Conservation (phyloP, 2,113 vertebrate genomes). For the Antigone vipio region DNA sequence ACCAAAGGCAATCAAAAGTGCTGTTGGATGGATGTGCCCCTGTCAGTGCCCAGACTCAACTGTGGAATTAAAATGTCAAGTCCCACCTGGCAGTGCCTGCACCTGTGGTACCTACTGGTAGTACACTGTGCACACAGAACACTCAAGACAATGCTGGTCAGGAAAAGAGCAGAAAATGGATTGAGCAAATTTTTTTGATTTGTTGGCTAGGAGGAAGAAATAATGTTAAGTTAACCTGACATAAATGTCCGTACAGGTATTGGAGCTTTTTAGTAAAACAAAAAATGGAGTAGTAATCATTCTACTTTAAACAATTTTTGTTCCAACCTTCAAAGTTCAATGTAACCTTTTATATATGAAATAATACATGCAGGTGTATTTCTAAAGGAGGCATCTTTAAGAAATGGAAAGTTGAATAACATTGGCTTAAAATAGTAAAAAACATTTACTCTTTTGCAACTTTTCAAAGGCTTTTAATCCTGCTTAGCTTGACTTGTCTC, state of each 20-base stretch:
- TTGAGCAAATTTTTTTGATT: neutral
- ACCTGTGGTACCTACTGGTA: neutral
- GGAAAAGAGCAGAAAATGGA: neutral
- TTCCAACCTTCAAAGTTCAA: neutral
- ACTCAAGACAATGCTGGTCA: neutral
- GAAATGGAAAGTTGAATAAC: neutral
- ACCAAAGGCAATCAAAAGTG: neutral
- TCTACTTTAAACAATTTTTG: neutral
- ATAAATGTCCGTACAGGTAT: neutral
- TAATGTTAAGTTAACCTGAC: neutral
- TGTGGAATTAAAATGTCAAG: neutral
- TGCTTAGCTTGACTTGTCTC: neutral
- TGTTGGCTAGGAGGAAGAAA: neutral
- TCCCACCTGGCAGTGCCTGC: neutral
- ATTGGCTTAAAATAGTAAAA: neutral
- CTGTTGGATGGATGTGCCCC: neutral
- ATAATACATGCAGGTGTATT: neutral
- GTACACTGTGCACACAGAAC: neutral
- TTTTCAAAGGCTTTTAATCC: neutral
- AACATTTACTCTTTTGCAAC: neutral
- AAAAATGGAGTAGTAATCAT: neutral
- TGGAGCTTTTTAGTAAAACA: neutral
- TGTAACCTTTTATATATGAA: neutral
- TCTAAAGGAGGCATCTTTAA: neutral
- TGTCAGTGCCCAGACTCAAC: neutral